Base-by-base conservation (phyloP, 2,113 vertebrate species). In the Azemiops feae region DNA sequence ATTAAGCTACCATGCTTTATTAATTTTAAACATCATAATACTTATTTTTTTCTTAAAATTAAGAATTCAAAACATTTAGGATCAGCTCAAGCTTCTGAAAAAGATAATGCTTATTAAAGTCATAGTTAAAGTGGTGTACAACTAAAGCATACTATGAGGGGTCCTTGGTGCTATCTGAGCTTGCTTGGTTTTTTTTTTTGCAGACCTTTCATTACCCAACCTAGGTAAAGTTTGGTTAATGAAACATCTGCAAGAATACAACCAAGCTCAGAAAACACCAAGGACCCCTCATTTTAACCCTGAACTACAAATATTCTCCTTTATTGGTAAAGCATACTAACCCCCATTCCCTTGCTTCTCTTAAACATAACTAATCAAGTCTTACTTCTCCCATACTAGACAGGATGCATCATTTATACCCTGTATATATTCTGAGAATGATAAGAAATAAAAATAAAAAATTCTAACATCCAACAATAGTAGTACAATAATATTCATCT, bases 291-390 rank as follows among this genome's bases (percentile, higher is more conserved):
- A 69, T 69, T 69, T 69, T 16, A 69, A 69, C 64, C 12, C 30
- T 34, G 30, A 69, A 69, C 14, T 69, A 69, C 30, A 69, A 69
- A 69, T 69, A n/a, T 69, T 69, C 64, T 69, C 30, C 30, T 69
- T 69, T 69, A 34, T 69, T 69, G 30, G 64, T 22, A 89, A 10
- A 95, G 97, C 95, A 95, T 91, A 58, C 53, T 94, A 97, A 96
- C 95, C 88, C 93, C 94, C 96, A 90, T 93, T 30, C 96, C 96
- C 94, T 86, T 43, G 96, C 94, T 95, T 95, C 96, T 97, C 96
- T 95, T 93, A 95, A 95, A 96, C 93, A 96, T 96, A 96, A 94
- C 74, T 96, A 95, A 96, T 97, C 97, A 97, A 96, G 88, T 91
- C 92, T 95, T 94, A 96, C 96, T 34, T 1, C 90, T 97, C 96